Evolutionary conservation across 2,888 invertebrate species (phyloP), one percentile per base, ranked within the genome.

Genomic region (Callosobruchus maculatus): DNA sequence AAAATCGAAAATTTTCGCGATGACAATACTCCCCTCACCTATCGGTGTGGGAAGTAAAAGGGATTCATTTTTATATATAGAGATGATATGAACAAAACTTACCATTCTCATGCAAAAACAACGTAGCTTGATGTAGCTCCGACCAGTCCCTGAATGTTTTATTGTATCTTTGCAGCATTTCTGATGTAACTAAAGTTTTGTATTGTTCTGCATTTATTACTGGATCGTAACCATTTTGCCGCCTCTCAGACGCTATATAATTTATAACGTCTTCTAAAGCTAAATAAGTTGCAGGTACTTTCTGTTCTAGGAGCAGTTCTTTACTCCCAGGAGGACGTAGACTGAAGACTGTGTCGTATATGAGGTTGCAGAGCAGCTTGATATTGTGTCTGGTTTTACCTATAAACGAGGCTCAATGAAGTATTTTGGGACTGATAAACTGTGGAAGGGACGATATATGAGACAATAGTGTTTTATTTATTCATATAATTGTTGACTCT

Each of bases 51-150:
- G n/a, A n/a, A n/a, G n/a, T n/a, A n/a, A n/a, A n/a, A n/a, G n/a
- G n/a, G n/a, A n/a, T n/a, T n/a, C n/a, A n/a, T n/a, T n/a, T n/a
- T n/a, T n/a, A n/a, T n/a, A n/a, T n/a, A n/a, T n/a, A n/a, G n/a
- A n/a, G n/a, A n/a, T n/a, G n/a, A n/a, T n/a, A n/a, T n/a, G n/a
- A n/a, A n/a, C n/a, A n/a, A n/a, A 69, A 77, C 82, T 81, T 81
- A 91, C 97, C 99, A 86, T 99, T 99, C 83, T 99, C 99, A 84
- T 99, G 99, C 0, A 99, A 90, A 87, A 99, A 99, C 85, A 97
- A 91, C 0, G 98, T 98, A 0, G 99, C 99, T 85, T 98, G 97
- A 82, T 96, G 95, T 72, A 98, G 86, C 85, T 98, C 98, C 0
- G 96, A 93, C 13, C 92, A 91, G 88, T 96, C 98, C n/a, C 97